Base-by-base conservation (phyloP, 1,140 invertebrate genomes). In the Andricus grossulariae region DNA sequence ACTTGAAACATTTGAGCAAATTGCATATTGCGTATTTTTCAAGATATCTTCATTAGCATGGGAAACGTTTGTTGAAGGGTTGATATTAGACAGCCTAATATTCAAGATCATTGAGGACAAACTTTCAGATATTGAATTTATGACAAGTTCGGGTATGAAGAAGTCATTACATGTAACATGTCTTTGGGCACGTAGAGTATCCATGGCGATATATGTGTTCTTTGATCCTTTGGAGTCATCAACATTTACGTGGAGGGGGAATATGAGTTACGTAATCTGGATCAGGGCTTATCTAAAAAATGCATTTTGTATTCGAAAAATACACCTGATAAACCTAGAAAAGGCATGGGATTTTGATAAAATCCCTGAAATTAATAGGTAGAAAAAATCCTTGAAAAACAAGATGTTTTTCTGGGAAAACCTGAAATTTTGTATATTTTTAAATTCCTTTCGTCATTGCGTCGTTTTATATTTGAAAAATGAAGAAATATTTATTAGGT, bases 171-270 rank as follows among this genome's bases (percentile, higher is more conserved):
- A 66, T 39, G n/a, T 66, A 15, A 16, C 60, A 66, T 66, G 60
- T 7, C 60, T 66, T 66, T 66, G 5, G 60, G 45, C 60, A 66
- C 60, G 60, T 66, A 66, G 25, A 66, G 25, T 12, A 39, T n/a
- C 15, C n/a, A 18, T n/a, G 2, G 10, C 2, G 52, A 39, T 45
- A 11, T 45, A 11, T 45, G 10, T 45, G 60, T 66, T 66, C 60
- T 66, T 66, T 66, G 60, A 66, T 39, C 60, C 15, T 15, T 39
- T 19, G n/a, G 2, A 54, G 52, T 18, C 18, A 54, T 19, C 18
- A 54, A 54, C 19, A n/a, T 54, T 54, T 54, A 19, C 6, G 8
- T 18, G 18, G 52, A 54, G 18, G 1, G 15, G 51, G 16, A 54
- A 54, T n/a, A 18, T 1, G 3, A n/a, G 52, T 54, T 8, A 54